phyloP scores from a whole-genome alignment of 2,888 invertebrate genomes.

The Galeopsomyia nigrocyanea region DNA sequence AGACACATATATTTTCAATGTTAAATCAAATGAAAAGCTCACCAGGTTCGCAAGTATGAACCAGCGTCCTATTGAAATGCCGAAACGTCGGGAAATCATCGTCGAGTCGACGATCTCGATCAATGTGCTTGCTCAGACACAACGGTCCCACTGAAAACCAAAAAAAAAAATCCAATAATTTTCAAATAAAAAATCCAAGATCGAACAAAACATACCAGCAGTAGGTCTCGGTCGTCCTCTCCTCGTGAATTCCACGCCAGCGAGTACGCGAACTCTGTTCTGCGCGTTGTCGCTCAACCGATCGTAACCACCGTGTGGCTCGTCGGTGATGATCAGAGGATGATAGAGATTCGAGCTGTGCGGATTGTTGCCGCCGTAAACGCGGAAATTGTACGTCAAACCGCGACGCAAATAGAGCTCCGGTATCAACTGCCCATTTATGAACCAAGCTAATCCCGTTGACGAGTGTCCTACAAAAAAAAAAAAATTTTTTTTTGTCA shows the following conservation, averaged over 20 bases:
- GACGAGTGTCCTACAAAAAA: constrained; percentile 73
- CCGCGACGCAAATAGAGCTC: constrained; percentile 90
- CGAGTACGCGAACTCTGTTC: constrained; percentile 80
- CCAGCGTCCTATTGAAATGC: constrained; percentile 85
- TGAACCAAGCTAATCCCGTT: constrained; percentile 89
- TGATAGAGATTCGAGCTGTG: constrained; percentile 89
- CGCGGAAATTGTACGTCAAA: constrained; percentile 85
- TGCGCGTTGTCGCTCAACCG: constrained; percentile 79
- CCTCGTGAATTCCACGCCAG: constrained; percentile 86
- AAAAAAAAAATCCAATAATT: not conserved
- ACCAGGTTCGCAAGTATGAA: constrained; percentile 77
- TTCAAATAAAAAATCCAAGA: not conserved
- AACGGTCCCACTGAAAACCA: constrained; percentile 79
- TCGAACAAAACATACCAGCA: constrained; percentile 71
- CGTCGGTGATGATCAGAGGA: constrained; percentile 90
- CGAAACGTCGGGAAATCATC: constrained; percentile 84
- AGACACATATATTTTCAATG: not conserved
- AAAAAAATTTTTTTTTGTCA: not conserved
- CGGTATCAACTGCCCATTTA: constrained; percentile 90
- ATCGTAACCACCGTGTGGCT: constrained; percentile 86
- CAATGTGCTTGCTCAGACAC: constrained; percentile 79
- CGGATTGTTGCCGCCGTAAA: constrained; percentile 89
- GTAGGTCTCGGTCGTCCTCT: constrained; percentile 85
- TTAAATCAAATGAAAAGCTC: constrained; percentile 33
- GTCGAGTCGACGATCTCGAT: constrained; percentile 82